phyloP scores from a whole-genome alignment of 2,797 vertebrate genomes.

The Spinus olivaceus region DNA sequence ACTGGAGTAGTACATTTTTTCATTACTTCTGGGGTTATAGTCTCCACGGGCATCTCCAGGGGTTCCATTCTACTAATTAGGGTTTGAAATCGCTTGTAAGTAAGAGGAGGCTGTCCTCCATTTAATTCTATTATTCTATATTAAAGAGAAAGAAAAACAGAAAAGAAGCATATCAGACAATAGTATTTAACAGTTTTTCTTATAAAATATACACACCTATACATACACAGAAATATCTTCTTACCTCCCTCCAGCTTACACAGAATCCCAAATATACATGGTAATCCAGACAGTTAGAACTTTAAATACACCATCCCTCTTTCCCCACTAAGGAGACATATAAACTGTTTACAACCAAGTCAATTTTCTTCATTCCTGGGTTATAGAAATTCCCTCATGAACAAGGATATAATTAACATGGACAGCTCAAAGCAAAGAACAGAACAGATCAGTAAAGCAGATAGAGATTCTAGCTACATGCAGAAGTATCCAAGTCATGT shows the following conservation, averaged over 20 bases:
- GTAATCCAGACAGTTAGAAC: neutral
- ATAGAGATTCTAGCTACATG: neutral
- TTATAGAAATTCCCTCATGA: neutral
- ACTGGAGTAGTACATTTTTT: conserved; percentile 87
- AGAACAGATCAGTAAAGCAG: neutral
- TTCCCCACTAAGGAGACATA: neutral
- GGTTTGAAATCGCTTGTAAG: conserved; percentile 96
- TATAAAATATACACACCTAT: neutral
- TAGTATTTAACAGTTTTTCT: neutral
- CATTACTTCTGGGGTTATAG: conserved; percentile 88
- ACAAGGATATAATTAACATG: neutral
- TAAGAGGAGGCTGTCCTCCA: conserved; percentile 93
- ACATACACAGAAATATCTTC: neutral
- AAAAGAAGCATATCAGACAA: neutral
- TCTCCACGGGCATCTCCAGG: conserved; percentile 87
- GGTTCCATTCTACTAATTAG: conserved; percentile 94
- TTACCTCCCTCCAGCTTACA: neutral
- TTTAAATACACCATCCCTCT: neutral
- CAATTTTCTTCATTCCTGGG: neutral
- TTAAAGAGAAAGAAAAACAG: neutral
- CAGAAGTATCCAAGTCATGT: neutral
- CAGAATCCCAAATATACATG: neutral
- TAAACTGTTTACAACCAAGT: neutral
- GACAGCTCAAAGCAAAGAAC: neutral
- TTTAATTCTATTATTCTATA: conserved; percentile 95